A percentile compares a stretch with the other conserved stretches of the same genome.
Evolutionary conservation across 2,888 invertebrate genomes (phyloP).

Genomic region (Thera obeliscata): DNA sequence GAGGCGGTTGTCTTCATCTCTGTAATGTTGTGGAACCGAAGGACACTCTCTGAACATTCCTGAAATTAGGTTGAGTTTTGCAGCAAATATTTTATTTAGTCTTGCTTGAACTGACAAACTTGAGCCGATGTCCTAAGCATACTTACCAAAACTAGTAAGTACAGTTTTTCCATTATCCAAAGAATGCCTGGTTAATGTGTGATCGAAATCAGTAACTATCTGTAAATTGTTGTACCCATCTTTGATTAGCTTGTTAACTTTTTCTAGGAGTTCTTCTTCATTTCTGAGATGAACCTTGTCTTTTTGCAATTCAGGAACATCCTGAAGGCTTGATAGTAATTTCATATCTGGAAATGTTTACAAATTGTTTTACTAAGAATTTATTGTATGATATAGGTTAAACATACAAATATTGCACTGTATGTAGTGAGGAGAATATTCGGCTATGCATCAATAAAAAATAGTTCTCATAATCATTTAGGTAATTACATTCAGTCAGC

Average conservation of each 20-base stretch:
- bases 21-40: slow-evolving; percentile 87
- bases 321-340: slow-evolving; percentile 55
- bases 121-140: not conserved
- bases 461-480: too few relatives aligned
- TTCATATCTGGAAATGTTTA: slow-evolving; percentile 56
- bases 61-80: slow-evolving; percentile 50
- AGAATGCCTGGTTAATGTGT: slow-evolving; percentile 92
- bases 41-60: slow-evolving; percentile 91
- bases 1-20: slow-evolving; percentile 84
- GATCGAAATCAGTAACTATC: slow-evolving; percentile 95
- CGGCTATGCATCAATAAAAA: too few relatives aligned
- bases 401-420: not conserved
- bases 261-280: slow-evolving; percentile 61
- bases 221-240: slow-evolving; percentile 86
- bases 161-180: slow-evolving; percentile 88
- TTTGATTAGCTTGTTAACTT: slow-evolving; percentile 71
- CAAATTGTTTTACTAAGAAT: not conserved
- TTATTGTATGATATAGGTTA: not conserved
- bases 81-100: not conserved
- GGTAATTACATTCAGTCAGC: too few relatives aligned
- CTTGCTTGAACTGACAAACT: too few relatives aligned
- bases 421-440: not conserved
- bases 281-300: slow-evolving; percentile 64
- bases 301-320: slow-evolving; percentile 65
- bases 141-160: slow-evolving; percentile 91